These are phyloP conservation scores for Lamellibrachia luymesi DNA, from an alignment of 1,140 invertebrate genomes.

Conservation along the genomic window DNA sequence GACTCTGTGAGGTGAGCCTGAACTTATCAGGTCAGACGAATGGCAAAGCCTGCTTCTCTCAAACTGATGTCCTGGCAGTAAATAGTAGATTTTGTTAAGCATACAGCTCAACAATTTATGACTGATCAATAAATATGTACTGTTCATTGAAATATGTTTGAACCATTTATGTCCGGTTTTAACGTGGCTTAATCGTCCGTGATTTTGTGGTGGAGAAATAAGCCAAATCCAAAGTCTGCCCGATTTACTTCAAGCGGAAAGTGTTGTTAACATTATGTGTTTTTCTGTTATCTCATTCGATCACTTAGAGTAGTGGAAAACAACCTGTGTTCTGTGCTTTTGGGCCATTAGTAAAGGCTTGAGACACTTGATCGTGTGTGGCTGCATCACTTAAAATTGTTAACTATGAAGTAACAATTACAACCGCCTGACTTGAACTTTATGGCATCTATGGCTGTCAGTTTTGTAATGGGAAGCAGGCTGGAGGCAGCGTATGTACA, in stretches of 20 bases:
- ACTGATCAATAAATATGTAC: background rate
- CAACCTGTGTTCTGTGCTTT: background rate
- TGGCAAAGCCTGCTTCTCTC: background rate
- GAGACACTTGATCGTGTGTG: background rate
- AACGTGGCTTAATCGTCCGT: too few relatives aligned
- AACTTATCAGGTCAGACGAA: background rate
- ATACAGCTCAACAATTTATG: background rate
- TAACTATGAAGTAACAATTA: background rate
- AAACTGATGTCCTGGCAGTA: background rate
- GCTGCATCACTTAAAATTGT: background rate
- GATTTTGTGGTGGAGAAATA: background rate
- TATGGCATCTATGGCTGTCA: background rate
- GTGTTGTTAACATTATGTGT: background rate
- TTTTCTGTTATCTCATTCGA: background rate
- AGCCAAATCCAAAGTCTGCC: background rate
- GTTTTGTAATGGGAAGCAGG: background rate
- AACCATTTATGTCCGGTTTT: background rate
- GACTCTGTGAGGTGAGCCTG: background rate
- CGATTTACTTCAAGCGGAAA: background rate
- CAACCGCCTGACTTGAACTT: background rate
- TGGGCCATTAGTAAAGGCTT: background rate
- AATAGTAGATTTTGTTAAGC: background rate
- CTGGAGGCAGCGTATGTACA: background rate
- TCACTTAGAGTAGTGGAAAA: background rate
- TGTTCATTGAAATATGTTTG: background rate